phyloP scores from a whole-genome alignment of 2,113 vertebrate species.

The Salvator merianae region DNA sequence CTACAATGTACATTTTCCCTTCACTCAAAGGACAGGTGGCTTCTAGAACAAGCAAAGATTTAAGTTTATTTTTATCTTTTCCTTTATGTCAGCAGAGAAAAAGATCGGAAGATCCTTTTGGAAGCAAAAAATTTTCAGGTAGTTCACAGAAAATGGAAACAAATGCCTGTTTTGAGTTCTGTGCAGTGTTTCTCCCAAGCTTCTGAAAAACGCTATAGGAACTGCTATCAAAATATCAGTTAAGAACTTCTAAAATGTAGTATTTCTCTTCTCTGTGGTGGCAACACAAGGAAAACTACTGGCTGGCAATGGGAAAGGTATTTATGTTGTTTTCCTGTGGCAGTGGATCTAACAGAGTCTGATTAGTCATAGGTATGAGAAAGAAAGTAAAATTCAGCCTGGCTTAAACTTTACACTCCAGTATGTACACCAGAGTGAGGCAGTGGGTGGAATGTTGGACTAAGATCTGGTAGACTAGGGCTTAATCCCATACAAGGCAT shows the following conservation, averaged over 20 bases:
- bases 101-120: slow-evolving; percentile 36
- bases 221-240: slow-evolving; percentile 47
- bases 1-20: slow-evolving; percentile 27
- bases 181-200: slow-evolving; percentile 43
- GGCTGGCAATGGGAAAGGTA: background rate
- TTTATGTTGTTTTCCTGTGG: background rate
- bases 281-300: background rate
- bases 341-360: background rate
- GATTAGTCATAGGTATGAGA: background rate
- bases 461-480: too few species aligned
- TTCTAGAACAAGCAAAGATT: slow-evolving; percentile 56
- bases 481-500: too few species aligned
- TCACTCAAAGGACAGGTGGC: slow-evolving; percentile 28
- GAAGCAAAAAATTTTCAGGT: slow-evolving; percentile 56
- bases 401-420: background rate
- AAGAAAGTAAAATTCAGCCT: background rate
- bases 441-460: too few species aligned
- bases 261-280: background rate
- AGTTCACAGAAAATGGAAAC: slow-evolving; percentile 47
- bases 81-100: slow-evolving; percentile 29
- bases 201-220: slow-evolving; percentile 39
- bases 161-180: slow-evolving; percentile 62
- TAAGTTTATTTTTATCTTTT: slow-evolving; percentile 42
- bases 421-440: too few species aligned
- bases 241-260: slow-evolving; percentile 47